Evolutionary conservation across 2,797 vertebrate genomes (phyloP).

Genomic region (Leontopithecus rosalia): DNA sequence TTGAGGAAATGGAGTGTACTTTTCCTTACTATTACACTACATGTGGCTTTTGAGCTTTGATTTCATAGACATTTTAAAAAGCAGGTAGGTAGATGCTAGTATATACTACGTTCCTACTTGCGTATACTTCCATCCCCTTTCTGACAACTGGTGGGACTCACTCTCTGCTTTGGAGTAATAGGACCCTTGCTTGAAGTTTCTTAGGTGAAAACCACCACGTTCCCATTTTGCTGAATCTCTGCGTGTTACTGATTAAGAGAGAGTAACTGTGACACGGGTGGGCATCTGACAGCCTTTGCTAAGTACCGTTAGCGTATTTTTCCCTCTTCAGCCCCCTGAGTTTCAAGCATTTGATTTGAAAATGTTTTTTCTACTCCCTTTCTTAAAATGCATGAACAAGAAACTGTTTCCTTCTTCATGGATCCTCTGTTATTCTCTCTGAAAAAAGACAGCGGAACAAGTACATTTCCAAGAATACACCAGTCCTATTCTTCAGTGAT

Average conservation of each 20-base stretch:
- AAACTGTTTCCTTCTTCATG: not conserved
- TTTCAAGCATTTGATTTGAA: slow-evolving; percentile 32
- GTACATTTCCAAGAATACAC: not conserved
- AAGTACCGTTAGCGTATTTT: not conserved
- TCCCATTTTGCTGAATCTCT: slow-evolving; percentile 45
- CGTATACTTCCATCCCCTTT: slow-evolving; percentile 10
- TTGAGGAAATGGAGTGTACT: not conserved
- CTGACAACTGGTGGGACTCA: slow-evolving; percentile 37
- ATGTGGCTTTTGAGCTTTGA: slow-evolving; percentile 43
- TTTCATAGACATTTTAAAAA: not conserved
- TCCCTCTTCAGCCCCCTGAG: not conserved
- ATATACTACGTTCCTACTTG: not conserved
- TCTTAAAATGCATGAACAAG: slow-evolving; percentile 10
- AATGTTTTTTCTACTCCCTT: not conserved
- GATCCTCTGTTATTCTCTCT: slow-evolving; percentile 1
- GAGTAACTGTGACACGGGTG: not conserved
- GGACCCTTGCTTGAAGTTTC: slow-evolving; percentile 42
- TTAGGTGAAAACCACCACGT: slow-evolving; percentile 34
- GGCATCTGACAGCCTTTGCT: slow-evolving; percentile 47
- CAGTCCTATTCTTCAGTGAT: not conserved
- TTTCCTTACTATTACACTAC: slow-evolving; percentile 59
- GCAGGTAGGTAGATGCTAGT: not conserved
- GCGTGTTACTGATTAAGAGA: slow-evolving; percentile 53
- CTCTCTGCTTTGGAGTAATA: slow-evolving; percentile 48
- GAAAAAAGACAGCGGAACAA: not conserved